Conservation (phyloP, 2,113 vertebrate genomes). For the Emberiza fucata region DNA sequence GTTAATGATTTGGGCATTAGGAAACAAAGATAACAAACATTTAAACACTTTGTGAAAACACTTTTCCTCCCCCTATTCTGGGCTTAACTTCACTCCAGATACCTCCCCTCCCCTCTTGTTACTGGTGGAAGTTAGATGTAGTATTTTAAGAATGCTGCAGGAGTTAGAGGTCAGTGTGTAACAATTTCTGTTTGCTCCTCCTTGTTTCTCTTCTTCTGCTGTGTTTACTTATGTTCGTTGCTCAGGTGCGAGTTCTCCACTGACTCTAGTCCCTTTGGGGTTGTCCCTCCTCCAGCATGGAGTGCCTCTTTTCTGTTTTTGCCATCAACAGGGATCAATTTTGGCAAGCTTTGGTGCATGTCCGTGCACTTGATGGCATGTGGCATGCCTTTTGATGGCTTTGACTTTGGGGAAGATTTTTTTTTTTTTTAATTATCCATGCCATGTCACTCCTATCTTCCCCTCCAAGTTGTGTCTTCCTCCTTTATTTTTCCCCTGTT, state of each 20-base stretch:
- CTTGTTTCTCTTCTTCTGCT: background rate
- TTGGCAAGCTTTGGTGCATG: too few species aligned
- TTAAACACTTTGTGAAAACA: background rate
- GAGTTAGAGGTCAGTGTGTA: background rate
- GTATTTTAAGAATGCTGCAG: background rate
- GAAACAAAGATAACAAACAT: background rate
- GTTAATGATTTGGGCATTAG: background rate
- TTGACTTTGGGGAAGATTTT: too few species aligned
- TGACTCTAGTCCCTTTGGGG: fast-evolving
- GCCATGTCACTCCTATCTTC: too few species aligned
- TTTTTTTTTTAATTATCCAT: too few species aligned
- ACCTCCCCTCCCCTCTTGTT: background rate
- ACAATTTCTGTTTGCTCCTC: background rate
- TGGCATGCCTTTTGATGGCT: too few species aligned
- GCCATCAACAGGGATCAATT: too few species aligned
- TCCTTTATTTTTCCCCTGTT: too few species aligned
- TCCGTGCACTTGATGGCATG: too few species aligned
- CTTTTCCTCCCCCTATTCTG: background rate
- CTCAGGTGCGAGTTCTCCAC: background rate
- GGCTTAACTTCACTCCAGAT: background rate
- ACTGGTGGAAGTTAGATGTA: background rate
- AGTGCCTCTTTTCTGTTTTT: background rate
- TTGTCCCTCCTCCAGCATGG: background rate
- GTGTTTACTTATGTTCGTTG: background rate
- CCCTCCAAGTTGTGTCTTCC: too few species aligned